phyloP scores from a whole-genome alignment of 2,888 invertebrate genomes.

The Leucophenga montana region DNA sequence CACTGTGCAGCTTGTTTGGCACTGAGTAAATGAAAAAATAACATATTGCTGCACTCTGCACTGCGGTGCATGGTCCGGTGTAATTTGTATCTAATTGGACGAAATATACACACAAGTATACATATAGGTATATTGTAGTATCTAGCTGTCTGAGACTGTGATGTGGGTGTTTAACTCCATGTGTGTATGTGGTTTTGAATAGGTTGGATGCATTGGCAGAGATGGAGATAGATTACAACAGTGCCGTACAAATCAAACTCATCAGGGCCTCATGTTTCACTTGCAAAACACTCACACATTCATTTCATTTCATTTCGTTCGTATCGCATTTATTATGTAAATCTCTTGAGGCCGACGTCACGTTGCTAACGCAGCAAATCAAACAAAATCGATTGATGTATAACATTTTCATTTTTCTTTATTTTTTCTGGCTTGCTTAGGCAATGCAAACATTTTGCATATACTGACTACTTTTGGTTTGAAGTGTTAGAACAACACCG shows the following conservation, averaged over 20 bases:
- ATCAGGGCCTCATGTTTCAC: not conserved
- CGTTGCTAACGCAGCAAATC: conserved; percentile 46
- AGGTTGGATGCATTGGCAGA: too few species aligned
- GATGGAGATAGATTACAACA: too few species aligned
- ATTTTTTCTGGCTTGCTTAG: conserved; percentile 30
- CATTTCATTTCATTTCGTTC: conserved; percentile 36
- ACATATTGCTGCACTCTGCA: not conserved
- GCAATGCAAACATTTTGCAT: conserved; percentile 1
- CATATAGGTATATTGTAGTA: too few species aligned
- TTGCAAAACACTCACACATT: not conserved
- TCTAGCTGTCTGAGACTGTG: too few species aligned
- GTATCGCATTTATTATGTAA: conserved; percentile 61
- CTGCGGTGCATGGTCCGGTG: not conserved
- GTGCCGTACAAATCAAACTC: too few species aligned
- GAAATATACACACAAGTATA: too few species aligned
- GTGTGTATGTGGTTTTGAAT: too few species aligned
- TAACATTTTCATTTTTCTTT: conserved; percentile 49
- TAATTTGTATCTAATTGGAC: conserved; percentile 15
- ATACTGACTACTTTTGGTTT: too few species aligned
- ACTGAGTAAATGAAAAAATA: conserved; percentile 6
- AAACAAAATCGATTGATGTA: conserved; percentile 65
- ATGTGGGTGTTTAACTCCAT: too few species aligned
- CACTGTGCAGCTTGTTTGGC: not conserved
- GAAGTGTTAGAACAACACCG: too few species aligned
- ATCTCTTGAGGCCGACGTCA: conserved; percentile 58